Conservation (phyloP, 2,113 vertebrate species). For the Cromileptes altivelis region DNA sequence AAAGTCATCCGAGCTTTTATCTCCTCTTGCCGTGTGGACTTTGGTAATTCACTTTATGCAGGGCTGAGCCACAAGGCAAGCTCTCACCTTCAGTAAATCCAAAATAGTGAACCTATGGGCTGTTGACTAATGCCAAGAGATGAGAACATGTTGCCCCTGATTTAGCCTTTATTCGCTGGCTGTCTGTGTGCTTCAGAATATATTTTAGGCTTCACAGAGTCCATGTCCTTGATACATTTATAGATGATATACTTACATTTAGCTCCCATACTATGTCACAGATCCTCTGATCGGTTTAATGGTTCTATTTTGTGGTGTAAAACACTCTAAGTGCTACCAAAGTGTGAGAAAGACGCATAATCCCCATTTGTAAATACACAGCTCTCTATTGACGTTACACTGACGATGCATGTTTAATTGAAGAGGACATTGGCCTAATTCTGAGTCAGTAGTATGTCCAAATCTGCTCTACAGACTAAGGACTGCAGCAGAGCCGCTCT, state of each 20-base stretch:
- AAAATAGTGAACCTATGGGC: constrained; percentile 28
- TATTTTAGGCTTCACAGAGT: not conserved
- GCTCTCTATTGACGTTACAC: not conserved
- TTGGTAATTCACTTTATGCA: constrained; percentile 48
- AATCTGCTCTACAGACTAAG: constrained; percentile 9
- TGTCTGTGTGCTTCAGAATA: not conserved
- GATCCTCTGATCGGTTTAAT: not conserved
- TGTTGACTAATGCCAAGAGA: constrained; percentile 36
- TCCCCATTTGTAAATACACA: not conserved
- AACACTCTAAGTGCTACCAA: not conserved
- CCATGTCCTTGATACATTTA: not conserved
- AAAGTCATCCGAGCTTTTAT: constrained; percentile 17
- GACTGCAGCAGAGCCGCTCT: constrained; percentile 9
- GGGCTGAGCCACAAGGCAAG: constrained; percentile 8
- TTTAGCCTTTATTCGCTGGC: not conserved
- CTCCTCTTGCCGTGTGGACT: constrained; percentile 14
- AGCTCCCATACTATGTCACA: not conserved
- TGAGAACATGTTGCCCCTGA: constrained; percentile 8
- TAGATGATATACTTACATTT: not conserved
- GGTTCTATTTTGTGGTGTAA: not conserved
- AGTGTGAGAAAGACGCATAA: not conserved
- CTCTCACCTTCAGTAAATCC: constrained; percentile 24
- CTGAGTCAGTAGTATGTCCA: not conserved
- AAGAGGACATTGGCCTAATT: constrained; percentile 4
- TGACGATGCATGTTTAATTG: not conserved